A percentile compares a stretch with the other conserved stretches of the same genome.
These are phyloP conservation scores for Gonatopus flavifemur DNA, from an alignment of 1,140 invertebrate genomes.

Conservation along the genomic window DNA sequence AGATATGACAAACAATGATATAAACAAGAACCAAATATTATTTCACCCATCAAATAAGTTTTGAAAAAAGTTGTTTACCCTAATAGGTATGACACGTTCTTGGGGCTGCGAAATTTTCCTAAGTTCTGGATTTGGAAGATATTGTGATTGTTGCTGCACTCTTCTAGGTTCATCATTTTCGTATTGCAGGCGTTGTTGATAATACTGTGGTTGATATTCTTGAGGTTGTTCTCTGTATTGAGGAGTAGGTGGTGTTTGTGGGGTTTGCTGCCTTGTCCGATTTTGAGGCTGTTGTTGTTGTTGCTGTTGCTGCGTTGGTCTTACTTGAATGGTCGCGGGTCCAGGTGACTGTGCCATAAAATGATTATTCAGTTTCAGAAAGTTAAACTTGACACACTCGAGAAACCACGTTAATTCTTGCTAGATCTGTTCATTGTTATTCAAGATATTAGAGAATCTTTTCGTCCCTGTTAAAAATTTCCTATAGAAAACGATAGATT, in stretches of 20 bases:
- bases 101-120: conserved; percentile 2
- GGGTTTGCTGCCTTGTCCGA: conserved; percentile 14
- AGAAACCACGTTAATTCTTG: too few relatives aligned
- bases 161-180: too few relatives aligned
- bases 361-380: too few relatives aligned
- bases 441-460: too few relatives aligned
- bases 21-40: too few relatives aligned
- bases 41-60: too few relatives aligned
- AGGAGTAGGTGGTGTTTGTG: not conserved
- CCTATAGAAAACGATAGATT: too few relatives aligned
- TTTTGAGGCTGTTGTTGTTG: conserved; percentile 2
- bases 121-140: conserved; percentile 1
- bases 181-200: not conserved
- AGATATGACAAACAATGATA: not conserved
- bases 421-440: too few relatives aligned
- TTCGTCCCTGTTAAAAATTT: too few relatives aligned
- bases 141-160: conserved; percentile 6
- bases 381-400: too few relatives aligned
- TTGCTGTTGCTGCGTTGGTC: conserved; percentile 10
- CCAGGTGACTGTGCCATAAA: too few relatives aligned
- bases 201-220: not conserved
- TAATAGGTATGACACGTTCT: conserved; percentile 43
- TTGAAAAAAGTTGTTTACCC: conserved; percentile 32
- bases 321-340: too few relatives aligned
- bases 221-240: not conserved